Evolutionary conservation across 2,797 vertebrate genomes (phyloP).

Genomic region (Myotis planiceps): DNA sequence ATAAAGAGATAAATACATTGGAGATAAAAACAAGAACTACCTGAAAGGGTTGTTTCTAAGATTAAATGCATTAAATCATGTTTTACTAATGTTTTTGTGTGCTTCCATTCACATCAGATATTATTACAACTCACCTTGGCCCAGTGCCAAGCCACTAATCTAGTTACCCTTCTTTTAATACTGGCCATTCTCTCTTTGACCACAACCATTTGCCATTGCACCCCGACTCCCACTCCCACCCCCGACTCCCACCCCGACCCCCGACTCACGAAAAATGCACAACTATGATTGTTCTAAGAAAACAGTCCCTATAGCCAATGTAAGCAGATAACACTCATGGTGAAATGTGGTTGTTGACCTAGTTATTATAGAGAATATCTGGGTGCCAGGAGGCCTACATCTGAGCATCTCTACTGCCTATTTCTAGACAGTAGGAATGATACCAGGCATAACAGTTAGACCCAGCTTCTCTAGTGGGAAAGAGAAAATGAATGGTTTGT

Average conservation of each 20-base stretch:
- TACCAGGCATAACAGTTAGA: constrained; percentile 23
- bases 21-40: neutral
- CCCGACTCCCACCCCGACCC: neutral
- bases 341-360: neutral
- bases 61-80: neutral
- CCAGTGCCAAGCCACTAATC: neutral
- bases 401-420: neutral
- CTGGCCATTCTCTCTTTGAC: neutral
- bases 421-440: constrained; percentile 39
- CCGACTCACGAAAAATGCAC: neutral
- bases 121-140: neutral
- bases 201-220: neutral
- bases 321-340: neutral
- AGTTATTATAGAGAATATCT: constrained; percentile 29
- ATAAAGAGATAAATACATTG: neutral
- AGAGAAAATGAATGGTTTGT: neutral
- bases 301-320: neutral
- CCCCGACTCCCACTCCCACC: neutral
- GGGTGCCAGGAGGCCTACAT: neutral
- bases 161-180: neutral
- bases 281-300: constrained; percentile 10
- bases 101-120: neutral
- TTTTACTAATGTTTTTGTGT: neutral
- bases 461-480: neutral
- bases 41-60: neutral